Evolutionary conservation across 1,140 invertebrate genomes (phyloP).

Genomic region (Aporrectodea caliginosa): DNA sequence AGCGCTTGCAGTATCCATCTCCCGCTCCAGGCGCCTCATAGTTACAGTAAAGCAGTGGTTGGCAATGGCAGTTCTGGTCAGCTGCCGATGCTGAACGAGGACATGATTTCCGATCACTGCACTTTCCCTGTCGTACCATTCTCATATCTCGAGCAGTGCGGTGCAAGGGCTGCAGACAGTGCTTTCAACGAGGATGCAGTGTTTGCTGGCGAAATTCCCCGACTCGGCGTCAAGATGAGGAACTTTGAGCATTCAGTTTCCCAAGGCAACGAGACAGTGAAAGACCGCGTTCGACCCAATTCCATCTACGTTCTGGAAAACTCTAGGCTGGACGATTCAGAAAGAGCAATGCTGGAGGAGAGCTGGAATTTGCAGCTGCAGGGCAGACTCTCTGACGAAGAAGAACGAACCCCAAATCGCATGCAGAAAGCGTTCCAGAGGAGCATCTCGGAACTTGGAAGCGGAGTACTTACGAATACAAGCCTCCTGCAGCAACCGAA

Average conservation of each 20-base stretch:
- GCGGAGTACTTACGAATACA: not conserved
- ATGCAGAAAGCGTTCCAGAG: not conserved
- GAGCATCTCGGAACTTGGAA: slow-evolving; percentile 14
- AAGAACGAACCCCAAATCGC: not conserved
- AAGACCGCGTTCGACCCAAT: not conserved
- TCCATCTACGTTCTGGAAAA: not conserved
- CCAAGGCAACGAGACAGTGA: not conserved
- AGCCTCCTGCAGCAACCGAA: not conserved
- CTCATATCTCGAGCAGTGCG: slow-evolving; percentile 46
- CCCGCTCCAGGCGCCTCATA: slow-evolving; percentile 45
- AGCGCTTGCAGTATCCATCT: slow-evolving; percentile 62
- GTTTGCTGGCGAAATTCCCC: slow-evolving; percentile 38
- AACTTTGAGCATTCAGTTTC: not conserved
- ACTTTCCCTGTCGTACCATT: slow-evolving; percentile 51
- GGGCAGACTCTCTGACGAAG: not conserved
- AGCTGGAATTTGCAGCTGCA: not conserved
- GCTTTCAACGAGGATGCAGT: slow-evolving; percentile 53
- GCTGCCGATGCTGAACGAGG: slow-evolving; percentile 49
- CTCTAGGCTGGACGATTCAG: not conserved
- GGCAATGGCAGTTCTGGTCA: slow-evolving; percentile 58
- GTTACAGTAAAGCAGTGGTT: slow-evolving; percentile 59
- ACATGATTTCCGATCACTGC: slow-evolving; percentile 43
- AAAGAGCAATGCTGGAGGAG: not conserved
- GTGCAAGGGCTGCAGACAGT: slow-evolving; percentile 48
- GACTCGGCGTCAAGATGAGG: not conserved